Percentiles rank a stretch among this genome's conserved stretches.
These are phyloP conservation scores for Epinephelus awoara DNA, from an alignment of 2,797 vertebrate species.

Conservation along the genomic window DNA sequence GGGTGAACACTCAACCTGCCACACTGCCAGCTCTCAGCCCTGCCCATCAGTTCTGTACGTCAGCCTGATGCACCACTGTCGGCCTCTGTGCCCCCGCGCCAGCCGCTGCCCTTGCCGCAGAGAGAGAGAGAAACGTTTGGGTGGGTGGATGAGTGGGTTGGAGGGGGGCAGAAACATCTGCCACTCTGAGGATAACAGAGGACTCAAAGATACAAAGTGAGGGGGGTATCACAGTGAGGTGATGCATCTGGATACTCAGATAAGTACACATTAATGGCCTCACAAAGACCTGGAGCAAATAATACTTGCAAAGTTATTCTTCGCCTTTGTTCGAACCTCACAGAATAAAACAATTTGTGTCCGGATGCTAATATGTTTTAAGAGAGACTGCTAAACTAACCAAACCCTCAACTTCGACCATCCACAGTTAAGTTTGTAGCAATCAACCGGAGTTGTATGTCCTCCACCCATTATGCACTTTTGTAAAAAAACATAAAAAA, in stretches of 20 bases:
- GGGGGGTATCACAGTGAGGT: conserved; percentile 32
- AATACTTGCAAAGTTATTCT: conserved; percentile 7
- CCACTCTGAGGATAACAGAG: conserved; percentile 79
- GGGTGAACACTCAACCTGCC: conserved; percentile 78
- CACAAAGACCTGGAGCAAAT: not conserved
- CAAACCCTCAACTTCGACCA: conserved; percentile 14
- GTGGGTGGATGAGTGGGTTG: conserved; percentile 41
- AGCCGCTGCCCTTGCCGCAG: conserved; percentile 87
- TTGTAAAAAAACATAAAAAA: conserved; percentile 7
- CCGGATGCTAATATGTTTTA: not conserved
- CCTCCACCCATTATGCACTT: conserved; percentile 1
- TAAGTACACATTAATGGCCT: conserved; percentile 12
- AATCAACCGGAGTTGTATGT: conserved; percentile 5
- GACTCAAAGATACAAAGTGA: conserved; percentile 65
- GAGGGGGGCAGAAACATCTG: conserved; percentile 85
- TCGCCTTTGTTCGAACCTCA: not conserved
- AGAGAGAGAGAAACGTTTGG: conserved; percentile 72
- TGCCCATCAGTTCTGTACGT: conserved; percentile 83
- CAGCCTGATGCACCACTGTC: conserved; percentile 78
- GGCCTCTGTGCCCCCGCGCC: conserved; percentile 80
- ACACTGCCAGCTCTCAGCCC: conserved; percentile 88
- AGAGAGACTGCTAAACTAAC: not conserved
- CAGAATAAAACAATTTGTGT: not conserved
- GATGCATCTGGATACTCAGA: conserved; percentile 25
- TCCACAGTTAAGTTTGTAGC: conserved; percentile 16